A percentile compares a stretch with the other conserved stretches of the same genome.
These are phyloP conservation scores for Ashinkailepas kermadecensis DNA, from an alignment of 2,888 invertebrate genomes.

Conservation along the genomic window DNA sequence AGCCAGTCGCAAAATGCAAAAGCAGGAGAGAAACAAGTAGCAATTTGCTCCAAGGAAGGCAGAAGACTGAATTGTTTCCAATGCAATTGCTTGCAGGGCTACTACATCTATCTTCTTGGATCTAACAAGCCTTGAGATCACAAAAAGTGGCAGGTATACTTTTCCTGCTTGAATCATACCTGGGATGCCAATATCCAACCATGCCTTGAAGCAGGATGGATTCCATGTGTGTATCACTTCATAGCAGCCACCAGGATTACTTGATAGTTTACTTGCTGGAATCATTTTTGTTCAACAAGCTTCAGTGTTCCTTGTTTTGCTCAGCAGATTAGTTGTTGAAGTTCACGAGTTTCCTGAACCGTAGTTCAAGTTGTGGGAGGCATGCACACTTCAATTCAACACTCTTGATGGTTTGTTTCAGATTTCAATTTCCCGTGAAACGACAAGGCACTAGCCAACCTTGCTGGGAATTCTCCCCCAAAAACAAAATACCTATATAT, in stretches of 20 bases:
- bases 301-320: no score
- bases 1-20: neutral
- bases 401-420: no score
- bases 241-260: neutral
- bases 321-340: no score
- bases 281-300: neutral
- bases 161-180: neutral
- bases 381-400: no score
- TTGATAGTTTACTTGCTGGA: neutral
- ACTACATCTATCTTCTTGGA: neutral
- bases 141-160: neutral
- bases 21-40: neutral
- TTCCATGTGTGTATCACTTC: neutral
- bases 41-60: slow-evolving; percentile 7
- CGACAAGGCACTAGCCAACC: no score
- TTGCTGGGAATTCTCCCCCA: no score
- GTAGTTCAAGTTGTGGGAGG: no score
- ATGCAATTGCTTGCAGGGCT: neutral
- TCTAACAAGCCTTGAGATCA: neutral
- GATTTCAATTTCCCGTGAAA: no score
- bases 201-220: neutral
- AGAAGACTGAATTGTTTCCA: neutral
- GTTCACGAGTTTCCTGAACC: no score
- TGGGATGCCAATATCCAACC: neutral
- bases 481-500: no score